Evolutionary conservation across 2,113 vertebrate species (phyloP), one percentile per base, ranked within the genome.

Genomic region (Apistogramma diplotaenia): DNA sequence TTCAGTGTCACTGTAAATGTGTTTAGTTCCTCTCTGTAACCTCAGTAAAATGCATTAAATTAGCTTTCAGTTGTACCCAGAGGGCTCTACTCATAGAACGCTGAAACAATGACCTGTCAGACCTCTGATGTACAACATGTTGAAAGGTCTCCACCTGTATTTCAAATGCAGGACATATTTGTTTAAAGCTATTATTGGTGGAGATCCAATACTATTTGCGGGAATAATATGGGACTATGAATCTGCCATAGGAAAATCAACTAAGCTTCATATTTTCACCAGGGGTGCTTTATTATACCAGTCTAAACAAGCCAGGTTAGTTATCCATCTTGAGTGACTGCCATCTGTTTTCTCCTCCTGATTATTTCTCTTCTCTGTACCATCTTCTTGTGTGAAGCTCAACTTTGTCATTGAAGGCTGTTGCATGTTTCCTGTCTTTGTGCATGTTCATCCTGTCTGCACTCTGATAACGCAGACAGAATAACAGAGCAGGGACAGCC

Each of bases 401-500:
- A 0, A 25, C 18, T 25, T 40, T 4, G 1, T 57, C 46, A 67
- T 12, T 18, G 29, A 19, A n/a, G 16, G n/a, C 6, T 12, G 12
- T 15, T 57, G 49, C 37, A 58, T 59, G 33, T 58, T 29, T 65
- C 18, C 54, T 55, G 51, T 84, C 55, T 61, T 6, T 5, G 12
- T 29, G 2, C 78, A 40, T 67, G 83, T 85, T 65, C 43, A 37
- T 70, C 59, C 67, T 31, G 59, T 78, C 65, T 23, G 2, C 1
- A 3, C 15, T 27, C 76, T 11, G 86, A 85, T 82, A 80, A 82
- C 27, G 1, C 23, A 18, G 21, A 21, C 29, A 8, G 72, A 51
- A 75, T 43, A 55, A 55, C 58, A 19, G 83, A 73, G 83, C n/a
- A 18, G 75, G 75, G 79, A 31, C 25, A 21, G 12, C 25, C 76